Evolutionary conservation across 2,888 invertebrate species (phyloP).

Genomic region (Acanthosepion esculentum): DNA sequence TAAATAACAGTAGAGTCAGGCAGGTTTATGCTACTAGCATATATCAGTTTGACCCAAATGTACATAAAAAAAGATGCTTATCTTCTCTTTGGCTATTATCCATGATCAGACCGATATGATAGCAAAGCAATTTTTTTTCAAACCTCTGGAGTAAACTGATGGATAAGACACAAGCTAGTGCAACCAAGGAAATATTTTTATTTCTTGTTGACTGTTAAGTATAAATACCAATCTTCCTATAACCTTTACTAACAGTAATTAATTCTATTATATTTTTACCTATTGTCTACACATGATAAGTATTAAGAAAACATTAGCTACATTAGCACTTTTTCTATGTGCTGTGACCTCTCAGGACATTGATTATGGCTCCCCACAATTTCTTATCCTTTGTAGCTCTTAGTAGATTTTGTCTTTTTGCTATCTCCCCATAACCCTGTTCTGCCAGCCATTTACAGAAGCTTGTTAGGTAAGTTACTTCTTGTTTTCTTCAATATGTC

Average conservation of each 20-base stretch:
- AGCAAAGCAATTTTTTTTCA: background rate
- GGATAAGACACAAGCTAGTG: background rate
- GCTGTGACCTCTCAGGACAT: too few species aligned
- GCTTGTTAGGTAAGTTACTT: too few species aligned
- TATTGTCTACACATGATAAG: background rate
- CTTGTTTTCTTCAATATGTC: too few species aligned
- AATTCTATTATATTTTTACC: background rate
- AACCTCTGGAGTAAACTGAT: background rate
- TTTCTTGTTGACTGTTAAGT: background rate
- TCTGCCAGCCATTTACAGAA: too few species aligned
- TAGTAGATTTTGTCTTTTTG: too few species aligned
- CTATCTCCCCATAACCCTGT: too few species aligned
- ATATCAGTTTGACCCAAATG: background rate
- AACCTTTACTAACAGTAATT: background rate
- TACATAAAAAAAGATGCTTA: background rate
- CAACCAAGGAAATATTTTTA: too few species aligned
- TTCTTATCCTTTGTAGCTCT: too few species aligned
- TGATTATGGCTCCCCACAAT: too few species aligned
- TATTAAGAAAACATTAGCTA: too few species aligned
- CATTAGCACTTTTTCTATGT: too few species aligned
- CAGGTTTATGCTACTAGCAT: background rate
- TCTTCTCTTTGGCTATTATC: background rate
- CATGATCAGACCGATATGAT: background rate
- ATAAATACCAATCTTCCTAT: background rate
- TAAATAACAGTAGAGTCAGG: background rate